Evolutionary conservation across 2,113 vertebrate genomes (phyloP).

Genomic region (Brachyhypopomus gauderio): DNA sequence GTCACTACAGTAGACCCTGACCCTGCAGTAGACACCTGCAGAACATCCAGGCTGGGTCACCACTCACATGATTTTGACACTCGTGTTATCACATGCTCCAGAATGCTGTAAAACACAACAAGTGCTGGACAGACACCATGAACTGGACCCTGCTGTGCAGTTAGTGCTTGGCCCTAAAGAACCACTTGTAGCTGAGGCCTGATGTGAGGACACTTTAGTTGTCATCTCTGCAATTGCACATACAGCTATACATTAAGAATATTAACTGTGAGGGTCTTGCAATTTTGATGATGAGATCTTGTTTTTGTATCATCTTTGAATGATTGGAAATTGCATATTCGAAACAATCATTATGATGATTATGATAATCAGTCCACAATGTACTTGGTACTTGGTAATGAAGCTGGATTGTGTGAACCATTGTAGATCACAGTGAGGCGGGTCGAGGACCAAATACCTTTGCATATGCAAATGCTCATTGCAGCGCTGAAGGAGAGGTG

Average conservation of each 20-base stretch:
- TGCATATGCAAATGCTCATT: conserved; percentile 28
- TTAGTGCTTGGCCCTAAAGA: neutral
- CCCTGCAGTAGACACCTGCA: neutral
- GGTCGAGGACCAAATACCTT: conserved; percentile 38
- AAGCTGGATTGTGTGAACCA: conserved; percentile 38
- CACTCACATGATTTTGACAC: neutral
- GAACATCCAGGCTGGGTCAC: neutral
- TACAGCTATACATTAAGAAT: neutral
- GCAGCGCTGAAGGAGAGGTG: neutral
- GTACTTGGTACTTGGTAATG: conserved; percentile 37
- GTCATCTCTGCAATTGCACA: no score
- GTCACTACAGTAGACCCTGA: neutral
- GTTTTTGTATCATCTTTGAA: conserved; percentile 23
- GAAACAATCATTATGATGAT: conserved; percentile 40
- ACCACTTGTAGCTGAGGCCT: no score
- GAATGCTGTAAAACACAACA: neutral
- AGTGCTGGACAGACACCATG: no score
- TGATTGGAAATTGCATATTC: conserved; percentile 31
- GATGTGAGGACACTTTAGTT: no score
- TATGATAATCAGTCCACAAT: conserved; percentile 44
- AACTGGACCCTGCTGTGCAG: neutral
- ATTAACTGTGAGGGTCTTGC: neutral
- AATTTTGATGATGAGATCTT: conserved; percentile 20
- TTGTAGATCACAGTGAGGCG: conserved; percentile 22
- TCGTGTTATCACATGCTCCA: neutral